Base-by-base conservation (phyloP, 2,113 vertebrate genomes). In the Uropsilus gracilis region DNA sequence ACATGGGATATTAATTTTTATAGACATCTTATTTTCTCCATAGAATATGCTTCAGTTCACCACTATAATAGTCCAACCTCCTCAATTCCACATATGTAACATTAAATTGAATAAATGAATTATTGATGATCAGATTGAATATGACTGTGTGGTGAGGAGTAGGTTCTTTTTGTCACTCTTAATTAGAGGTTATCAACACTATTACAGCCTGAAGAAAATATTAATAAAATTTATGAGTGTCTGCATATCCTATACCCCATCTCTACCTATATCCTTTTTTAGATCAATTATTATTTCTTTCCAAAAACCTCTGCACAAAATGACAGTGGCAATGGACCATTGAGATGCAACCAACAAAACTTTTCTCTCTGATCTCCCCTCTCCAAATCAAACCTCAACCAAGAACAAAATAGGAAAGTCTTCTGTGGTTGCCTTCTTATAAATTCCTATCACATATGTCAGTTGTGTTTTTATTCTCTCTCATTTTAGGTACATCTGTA, bases 1-100 rank as follows among this genome's bases (percentile, higher is more conserved):
- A 16, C 42, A 86, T 42, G 48, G 82, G 20, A 42, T 88, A 85
- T 81, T 81, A 94, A 48, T 85, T 69, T 97, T 78, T 83, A 84
- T 57, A 59, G 50, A 73, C 18, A 61, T 17, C 7, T 82, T 87
- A 71, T 80, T 87, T 86, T 46, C 34, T 53, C n/a, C 50, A 16
- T 37, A 90, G 48, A 90, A 76, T 32, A 42, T 39, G 80, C 11
- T 82, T 92, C 78, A 59, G 44, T 55, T 85, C 72, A 68, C 76
- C 44, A 39, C 46, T 64, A 17, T 72, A 46, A 46, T 14, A 81
- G 32, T 68, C 44, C 39, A 50, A 69, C 16, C 84, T 44, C 59
- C 75, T 69, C 85, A 28, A 82, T 48, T 69, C 64, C 42, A 71
- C 42, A 50, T 59, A 72, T 46, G 81, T 86, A 80, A 5, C 53